Evolutionary conservation across 2,113 vertebrate genomes (phyloP), one percentile per base, ranked within the genome.

Genomic region (Xyrauchen texanus): DNA sequence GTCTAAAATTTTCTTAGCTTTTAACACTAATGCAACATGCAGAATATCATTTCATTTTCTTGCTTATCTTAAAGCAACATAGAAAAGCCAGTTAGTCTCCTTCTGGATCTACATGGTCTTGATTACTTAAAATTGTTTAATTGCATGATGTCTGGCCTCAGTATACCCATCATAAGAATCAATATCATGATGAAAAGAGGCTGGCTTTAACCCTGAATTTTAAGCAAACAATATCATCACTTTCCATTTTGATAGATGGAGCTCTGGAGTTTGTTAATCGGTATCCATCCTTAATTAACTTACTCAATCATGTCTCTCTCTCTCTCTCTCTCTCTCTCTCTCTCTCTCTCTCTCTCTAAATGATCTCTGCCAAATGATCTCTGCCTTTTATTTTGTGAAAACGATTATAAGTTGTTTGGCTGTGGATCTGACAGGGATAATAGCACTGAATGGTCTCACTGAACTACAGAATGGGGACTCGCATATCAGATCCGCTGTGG

Each of bases 231-330:
- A 68, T 80, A 63, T 72, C 1, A 13, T 64, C 61, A 21, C 45
- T 69, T 82, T 67, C 58, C 13, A 68, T 85, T 86, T 88, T 65
- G 85, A 85, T 82, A 79, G 68, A 44, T 62, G 62, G 74, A 15
- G 70, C 81, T 69, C 45, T 13, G 77, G 76, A 86, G 86, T 78
- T 80, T 52, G 21, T 49, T 66, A 71, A 85, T 84, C 12, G 76
- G 81, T 81, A 86, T 76, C 63, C 73, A 70, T 45, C 67, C 84
- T 80, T 90, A 90, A 91, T 90, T 86, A 87, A 81, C 79, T 83
- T 71, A 69, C 77, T 88, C 85, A 82, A 89, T 89, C 88, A 90
- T 86, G 80, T 83, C 74, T 85, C 65, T 78, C 76, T 72, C 16
- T 67, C 46, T 72, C 63, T 53, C 13, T 57, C 55, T 55, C 11